Conservation (phyloP, 2,113 vertebrate species). For the Serilophus lunatus region DNA sequence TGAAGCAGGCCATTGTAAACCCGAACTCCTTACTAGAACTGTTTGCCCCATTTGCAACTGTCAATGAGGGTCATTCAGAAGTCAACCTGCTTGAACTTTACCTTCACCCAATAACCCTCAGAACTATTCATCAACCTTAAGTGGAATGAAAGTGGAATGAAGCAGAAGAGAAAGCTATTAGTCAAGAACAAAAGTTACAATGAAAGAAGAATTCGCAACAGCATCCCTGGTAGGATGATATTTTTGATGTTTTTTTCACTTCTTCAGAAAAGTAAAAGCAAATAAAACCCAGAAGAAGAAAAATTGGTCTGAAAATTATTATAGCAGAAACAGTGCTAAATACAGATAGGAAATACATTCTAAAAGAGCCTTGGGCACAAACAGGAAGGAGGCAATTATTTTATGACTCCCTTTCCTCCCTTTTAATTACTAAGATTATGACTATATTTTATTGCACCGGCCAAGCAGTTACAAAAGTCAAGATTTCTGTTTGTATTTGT, state of each 20-base stretch:
- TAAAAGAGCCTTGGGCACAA: not conserved
- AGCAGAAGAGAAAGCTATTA: not conserved
- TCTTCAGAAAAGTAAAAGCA: not conserved
- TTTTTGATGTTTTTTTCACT: not conserved
- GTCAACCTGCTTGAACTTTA: constrained; percentile 41
- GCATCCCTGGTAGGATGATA: not conserved
- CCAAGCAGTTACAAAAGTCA: not conserved
- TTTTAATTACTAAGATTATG: not conserved
- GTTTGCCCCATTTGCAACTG: constrained; percentile 24
- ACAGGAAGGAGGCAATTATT: constrained; percentile 3
- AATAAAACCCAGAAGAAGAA: not conserved
- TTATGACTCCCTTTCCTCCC: not conserved
- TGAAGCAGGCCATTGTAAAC: not conserved
- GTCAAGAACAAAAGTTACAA: not conserved
- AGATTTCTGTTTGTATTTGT: not conserved
- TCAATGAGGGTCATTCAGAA: constrained; percentile 7
- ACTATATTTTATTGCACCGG: not conserved
- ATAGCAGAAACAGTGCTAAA: not conserved
- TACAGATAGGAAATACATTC: not conserved
- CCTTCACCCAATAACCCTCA: constrained; percentile 13
- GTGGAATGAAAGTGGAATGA: not conserved
- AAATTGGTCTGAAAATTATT: not conserved
- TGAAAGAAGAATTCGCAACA: not conserved
- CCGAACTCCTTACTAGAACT: not conserved
- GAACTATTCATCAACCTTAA: not conserved